These are phyloP conservation scores for Metopia argyrocephala DNA, from an alignment of 2,888 invertebrate genomes.

Conservation along the genomic window DNA sequence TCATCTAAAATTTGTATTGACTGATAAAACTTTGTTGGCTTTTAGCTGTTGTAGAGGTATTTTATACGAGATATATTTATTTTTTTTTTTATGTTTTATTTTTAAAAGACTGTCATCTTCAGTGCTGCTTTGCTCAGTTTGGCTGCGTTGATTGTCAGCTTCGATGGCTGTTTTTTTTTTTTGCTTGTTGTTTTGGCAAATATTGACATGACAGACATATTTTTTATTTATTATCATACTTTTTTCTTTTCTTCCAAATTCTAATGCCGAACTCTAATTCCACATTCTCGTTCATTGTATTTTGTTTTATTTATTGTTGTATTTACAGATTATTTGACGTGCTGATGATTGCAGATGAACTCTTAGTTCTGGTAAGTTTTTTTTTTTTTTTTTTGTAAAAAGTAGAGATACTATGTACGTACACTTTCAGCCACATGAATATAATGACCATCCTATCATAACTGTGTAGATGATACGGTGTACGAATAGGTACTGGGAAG, in stretches of 20 bases:
- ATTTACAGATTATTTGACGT: conserved; percentile 22
- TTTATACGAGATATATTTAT: not conserved
- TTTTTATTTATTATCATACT: conserved; percentile 68
- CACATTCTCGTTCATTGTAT: not conserved
- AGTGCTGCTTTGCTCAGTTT: conserved; percentile 69
- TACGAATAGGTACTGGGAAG: no score
- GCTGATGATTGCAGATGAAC: conserved; percentile 4
- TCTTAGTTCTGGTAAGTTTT: conserved; percentile 2
- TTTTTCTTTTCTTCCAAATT: conserved; percentile 4
- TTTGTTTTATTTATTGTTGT: not conserved
- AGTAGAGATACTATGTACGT: no score
- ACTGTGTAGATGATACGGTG: no score
- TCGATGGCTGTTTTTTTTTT: conserved; percentile 73
- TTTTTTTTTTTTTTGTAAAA: not conserved
- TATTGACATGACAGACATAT: conserved; percentile 74
- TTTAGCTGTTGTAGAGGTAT: not conserved
- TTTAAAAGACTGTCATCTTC: conserved; percentile 24
- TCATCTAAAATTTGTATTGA: conserved; percentile 38
- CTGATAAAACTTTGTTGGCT: conserved; percentile 39
- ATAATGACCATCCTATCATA: no score
- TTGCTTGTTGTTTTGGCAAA: conserved; percentile 74
- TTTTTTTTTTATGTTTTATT: not conserved
- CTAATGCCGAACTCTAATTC: not conserved
- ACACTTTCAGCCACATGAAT: no score
- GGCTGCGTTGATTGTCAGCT: conserved; percentile 69